A percentile compares a stretch with the other conserved stretches of the same genome.
Conservation (phyloP, 2,113 vertebrate genomes). For the Falco punctatus region DNA sequence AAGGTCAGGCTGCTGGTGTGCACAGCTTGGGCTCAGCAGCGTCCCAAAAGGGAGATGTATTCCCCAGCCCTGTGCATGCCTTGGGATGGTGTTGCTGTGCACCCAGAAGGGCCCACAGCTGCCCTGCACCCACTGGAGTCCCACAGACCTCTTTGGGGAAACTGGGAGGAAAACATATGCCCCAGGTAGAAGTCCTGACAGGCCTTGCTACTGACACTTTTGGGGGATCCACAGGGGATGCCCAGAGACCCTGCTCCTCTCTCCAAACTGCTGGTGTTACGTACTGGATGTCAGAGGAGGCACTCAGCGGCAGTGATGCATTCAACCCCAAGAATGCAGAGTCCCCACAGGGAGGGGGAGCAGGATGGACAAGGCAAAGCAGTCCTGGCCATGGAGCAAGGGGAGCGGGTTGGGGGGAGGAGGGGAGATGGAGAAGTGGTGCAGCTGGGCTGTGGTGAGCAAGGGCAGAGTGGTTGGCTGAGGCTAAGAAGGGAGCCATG, state of each 20-base stretch:
- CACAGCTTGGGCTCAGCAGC: background rate
- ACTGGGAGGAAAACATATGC: background rate
- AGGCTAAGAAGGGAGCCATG: background rate
- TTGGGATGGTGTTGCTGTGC: background rate
- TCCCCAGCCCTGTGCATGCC: background rate
- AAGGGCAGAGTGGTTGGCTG: background rate
- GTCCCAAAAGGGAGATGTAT: background rate
- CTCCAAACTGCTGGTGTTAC: background rate
- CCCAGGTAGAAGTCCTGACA: too few relatives aligned
- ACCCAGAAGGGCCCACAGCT: background rate
- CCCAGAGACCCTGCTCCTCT: background rate
- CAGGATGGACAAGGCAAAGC: background rate
- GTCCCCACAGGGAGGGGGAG: background rate
- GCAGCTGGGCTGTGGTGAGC: fast-evolving
- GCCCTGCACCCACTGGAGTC: background rate
- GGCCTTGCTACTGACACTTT: background rate
- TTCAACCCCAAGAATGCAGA: fast-evolving
- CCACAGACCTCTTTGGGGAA: background rate
- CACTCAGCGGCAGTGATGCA: fast-evolving
- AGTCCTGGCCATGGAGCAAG: background rate
- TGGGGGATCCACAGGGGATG: background rate
- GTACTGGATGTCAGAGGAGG: background rate
- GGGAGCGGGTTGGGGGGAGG: background rate
- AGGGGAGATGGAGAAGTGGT: background rate
- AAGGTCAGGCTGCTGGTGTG: background rate